These are phyloP conservation scores for Athetis lepigone DNA, from an alignment of 2,888 invertebrate species.

Conservation along the genomic window DNA sequence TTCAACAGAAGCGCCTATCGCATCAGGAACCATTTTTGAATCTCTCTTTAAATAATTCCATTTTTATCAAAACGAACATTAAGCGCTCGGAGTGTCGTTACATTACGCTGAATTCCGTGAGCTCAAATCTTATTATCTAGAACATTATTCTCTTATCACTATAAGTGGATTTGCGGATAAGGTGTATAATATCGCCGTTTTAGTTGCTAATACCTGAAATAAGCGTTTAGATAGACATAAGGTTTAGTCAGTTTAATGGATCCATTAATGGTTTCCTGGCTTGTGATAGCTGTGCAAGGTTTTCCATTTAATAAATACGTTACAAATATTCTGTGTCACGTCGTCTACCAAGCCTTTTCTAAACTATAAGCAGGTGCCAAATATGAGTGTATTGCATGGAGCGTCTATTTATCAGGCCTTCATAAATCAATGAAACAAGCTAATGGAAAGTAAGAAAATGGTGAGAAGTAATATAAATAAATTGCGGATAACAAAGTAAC, in stretches of 20 bases:
- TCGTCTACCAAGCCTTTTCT: too few relatives aligned
- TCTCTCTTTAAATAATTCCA: conserved; percentile 51
- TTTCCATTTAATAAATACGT: conserved; percentile 6
- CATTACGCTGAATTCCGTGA: conserved; percentile 38
- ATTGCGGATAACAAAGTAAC: too few relatives aligned
- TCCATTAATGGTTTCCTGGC: conserved; percentile 1
- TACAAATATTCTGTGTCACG: too few relatives aligned
- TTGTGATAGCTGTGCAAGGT: neutral
- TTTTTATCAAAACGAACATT: conserved; percentile 62
- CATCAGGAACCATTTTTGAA: conserved; percentile 57
- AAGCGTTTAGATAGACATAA: conserved; percentile 20
- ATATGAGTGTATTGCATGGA: too few relatives aligned
- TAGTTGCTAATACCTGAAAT: conserved; percentile 25
- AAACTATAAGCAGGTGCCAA: too few relatives aligned
- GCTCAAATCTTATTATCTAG: conserved; percentile 38
- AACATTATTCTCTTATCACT: conserved; percentile 41
- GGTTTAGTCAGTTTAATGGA: conserved; percentile 24
- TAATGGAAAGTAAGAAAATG: too few relatives aligned
- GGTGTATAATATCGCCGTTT: conserved; percentile 28
- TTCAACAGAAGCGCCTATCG: conserved; percentile 40
- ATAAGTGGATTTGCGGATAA: conserved; percentile 35
- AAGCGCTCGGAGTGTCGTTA: conserved; percentile 35
- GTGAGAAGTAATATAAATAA: too few relatives aligned
- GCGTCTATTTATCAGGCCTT: too few relatives aligned
- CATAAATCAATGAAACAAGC: too few relatives aligned